These are phyloP conservation scores for Melinaea marsaeus DNA, from an alignment of 2,888 invertebrate genomes.

Conservation along the genomic window DNA sequence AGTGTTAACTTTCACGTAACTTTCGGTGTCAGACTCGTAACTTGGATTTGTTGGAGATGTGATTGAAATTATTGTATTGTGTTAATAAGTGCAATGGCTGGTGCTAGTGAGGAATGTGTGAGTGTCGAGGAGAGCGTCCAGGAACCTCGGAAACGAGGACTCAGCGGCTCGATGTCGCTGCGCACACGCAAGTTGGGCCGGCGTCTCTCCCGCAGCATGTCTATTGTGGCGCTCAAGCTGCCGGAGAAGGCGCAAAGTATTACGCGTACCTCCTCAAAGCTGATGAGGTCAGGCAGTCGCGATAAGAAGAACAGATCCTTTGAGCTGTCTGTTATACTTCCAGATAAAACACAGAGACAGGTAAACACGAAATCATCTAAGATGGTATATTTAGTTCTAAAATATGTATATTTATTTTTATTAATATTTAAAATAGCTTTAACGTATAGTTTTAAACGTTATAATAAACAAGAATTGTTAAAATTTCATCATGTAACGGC, in stretches of 20 bases:
- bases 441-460: not conserved
- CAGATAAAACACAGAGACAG: conserved; percentile 81
- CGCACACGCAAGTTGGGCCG: conserved; percentile 73
- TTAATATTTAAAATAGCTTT: not conserved
- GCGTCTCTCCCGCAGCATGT: conserved; percentile 75
- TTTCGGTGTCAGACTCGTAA: conserved; percentile 53
- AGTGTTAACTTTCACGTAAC: conserved; percentile 55
- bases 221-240: conserved; percentile 73
- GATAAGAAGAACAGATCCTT: conserved; percentile 78
- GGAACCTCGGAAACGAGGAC: conserved; percentile 58
- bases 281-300: conserved; percentile 76
- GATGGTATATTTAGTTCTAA: not conserved
- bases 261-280: conserved; percentile 77
- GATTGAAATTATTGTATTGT: conserved; percentile 58
- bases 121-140: conserved; percentile 49
- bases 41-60: conserved; percentile 60
- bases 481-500: not conserved
- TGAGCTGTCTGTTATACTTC: conserved; percentile 80
- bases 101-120: conserved; percentile 63
- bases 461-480: not conserved
- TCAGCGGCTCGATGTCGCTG: conserved; percentile 72
- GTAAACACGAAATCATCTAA: conserved; percentile 50
- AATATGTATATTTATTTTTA: too few relatives aligned
- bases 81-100: conserved; percentile 65
- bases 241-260: conserved; percentile 80